These are phyloP conservation scores for Elaphurus davidianus DNA, from an alignment of 2,113 vertebrate species.

Conservation along the genomic window DNA sequence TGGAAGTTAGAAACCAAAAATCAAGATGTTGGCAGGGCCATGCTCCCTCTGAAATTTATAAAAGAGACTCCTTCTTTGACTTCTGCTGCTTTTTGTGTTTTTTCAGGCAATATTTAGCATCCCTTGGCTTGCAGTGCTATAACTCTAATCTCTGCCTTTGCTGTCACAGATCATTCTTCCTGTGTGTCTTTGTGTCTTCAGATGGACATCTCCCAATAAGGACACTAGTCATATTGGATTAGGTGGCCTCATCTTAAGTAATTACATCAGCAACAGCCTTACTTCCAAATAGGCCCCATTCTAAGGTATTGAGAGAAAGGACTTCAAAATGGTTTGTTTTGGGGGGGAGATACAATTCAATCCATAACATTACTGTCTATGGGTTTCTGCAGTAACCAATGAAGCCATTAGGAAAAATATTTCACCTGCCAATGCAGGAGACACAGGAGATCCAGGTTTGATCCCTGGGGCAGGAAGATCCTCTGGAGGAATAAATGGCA, in stretches of 20 bases:
- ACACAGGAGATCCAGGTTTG: background rate
- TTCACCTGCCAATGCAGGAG: background rate
- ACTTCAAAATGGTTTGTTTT: background rate
- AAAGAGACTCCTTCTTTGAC: background rate
- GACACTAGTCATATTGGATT: background rate
- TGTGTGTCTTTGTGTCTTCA: background rate
- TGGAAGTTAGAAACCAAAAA: background rate
- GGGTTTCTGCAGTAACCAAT: background rate
- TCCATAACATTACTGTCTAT: background rate
- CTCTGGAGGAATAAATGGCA: background rate
- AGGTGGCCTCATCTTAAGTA: background rate
- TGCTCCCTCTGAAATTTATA: background rate
- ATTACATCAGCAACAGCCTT: background rate
- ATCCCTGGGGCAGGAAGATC: background rate
- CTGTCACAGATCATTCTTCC: accelerated
- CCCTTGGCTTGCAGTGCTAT: background rate
- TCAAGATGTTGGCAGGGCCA: background rate
- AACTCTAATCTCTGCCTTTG: background rate
- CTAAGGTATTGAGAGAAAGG: background rate
- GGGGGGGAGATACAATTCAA: background rate
- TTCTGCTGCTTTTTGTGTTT: background rate
- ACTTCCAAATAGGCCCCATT: background rate
- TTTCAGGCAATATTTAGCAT: background rate
- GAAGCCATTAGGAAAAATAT: background rate
- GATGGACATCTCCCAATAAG: background rate